Conservation (phyloP, 1,140 invertebrate species). For the Zaprionus davidi region DNA sequence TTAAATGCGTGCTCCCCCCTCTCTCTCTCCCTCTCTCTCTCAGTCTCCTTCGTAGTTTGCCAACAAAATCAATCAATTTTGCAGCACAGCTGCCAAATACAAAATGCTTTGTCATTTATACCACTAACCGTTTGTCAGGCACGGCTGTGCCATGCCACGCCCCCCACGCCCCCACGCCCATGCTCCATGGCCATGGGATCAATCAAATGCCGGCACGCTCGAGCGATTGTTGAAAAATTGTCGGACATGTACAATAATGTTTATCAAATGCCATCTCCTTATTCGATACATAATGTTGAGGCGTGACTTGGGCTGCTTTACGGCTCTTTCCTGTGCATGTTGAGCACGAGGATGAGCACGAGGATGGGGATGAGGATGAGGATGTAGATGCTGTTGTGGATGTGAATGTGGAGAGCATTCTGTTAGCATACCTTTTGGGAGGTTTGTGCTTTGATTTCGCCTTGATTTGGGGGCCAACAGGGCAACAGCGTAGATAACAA, state of each 20-base stretch:
- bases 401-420: neutral
- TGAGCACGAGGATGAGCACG: no score
- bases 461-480: conserved; percentile 37
- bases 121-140: conserved; percentile 55
- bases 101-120: conserved; percentile 77
- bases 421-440: conserved; percentile 31
- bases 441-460: conserved; percentile 27
- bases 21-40: neutral
- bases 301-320: conserved; percentile 29
- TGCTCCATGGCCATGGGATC: conserved; percentile 56
- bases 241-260: conserved; percentile 81
- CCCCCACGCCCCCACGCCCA: neutral
- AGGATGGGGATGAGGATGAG: neutral
- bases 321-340: neutral
- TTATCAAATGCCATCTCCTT: conserved; percentile 74
- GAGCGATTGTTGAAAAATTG: conserved; percentile 78
- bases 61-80: conserved; percentile 73
- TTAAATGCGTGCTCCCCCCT: conserved; percentile 3
- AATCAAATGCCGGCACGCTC: conserved; percentile 72
- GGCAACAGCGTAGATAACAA: conserved; percentile 33
- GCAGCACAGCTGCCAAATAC: conserved; percentile 64
- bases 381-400: conserved; percentile 7
- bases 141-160: neutral
- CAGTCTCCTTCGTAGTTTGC: conserved; percentile 19
- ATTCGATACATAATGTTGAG: conserved; percentile 43